These are phyloP conservation scores for Thymallus thymallus DNA, from an alignment of 2,113 vertebrate genomes.

Conservation along the genomic window DNA sequence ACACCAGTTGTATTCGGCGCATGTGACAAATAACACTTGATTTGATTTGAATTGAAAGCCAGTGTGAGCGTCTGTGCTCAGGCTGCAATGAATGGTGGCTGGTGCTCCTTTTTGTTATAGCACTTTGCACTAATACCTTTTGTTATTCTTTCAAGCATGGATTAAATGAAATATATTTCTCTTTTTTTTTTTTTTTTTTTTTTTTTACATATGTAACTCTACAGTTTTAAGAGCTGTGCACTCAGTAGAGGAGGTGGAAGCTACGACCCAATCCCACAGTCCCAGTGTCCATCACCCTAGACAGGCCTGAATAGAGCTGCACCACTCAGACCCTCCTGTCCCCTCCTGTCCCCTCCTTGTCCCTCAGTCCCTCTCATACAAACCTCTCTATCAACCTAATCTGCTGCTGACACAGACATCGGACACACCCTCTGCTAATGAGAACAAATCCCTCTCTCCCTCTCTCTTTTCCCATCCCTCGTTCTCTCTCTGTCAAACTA, in stretches of 20 bases:
- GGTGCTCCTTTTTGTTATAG: too few species aligned
- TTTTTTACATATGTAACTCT: too few species aligned
- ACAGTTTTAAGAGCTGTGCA: constrained; percentile 36
- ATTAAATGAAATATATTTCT: constrained; percentile 19
- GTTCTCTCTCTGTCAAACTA: constrained; percentile 30
- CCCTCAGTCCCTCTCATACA: constrained; percentile 23
- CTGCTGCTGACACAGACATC: constrained; percentile 43
- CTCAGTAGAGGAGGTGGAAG: constrained; percentile 34
- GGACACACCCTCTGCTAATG: constrained; percentile 63
- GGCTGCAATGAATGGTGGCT: too few species aligned
- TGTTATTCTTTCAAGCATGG: too few species aligned
- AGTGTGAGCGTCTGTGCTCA: too few species aligned
- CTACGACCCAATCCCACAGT: constrained; percentile 10
- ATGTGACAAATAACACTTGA: too few species aligned
- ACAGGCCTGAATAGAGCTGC: constrained; percentile 23
- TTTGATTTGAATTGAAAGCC: too few species aligned
- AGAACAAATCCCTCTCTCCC: constrained; percentile 51
- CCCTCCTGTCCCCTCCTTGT: neutral
- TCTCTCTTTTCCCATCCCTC: constrained; percentile 21
- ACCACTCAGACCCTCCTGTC: constrained; percentile 23
- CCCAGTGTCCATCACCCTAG: constrained; percentile 31
- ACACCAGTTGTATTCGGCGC: too few species aligned
- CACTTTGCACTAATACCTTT: too few species aligned
- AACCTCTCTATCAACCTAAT: constrained; percentile 59
- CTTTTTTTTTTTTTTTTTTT: constrained; percentile 20